Base-by-base conservation (phyloP, 2,113 vertebrate species). In the Chionis minor region DNA sequence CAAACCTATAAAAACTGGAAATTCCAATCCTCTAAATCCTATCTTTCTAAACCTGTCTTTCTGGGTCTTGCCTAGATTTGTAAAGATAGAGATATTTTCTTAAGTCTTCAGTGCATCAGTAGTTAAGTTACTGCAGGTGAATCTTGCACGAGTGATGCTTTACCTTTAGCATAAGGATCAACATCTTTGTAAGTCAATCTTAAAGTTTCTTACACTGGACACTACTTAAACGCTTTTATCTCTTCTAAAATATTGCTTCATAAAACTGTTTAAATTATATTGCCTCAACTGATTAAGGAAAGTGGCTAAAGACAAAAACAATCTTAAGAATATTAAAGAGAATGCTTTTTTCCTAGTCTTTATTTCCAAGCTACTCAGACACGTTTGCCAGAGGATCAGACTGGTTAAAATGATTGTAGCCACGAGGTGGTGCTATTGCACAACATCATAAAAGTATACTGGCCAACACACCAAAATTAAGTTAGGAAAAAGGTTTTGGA, bases 341-440 rank as follows among this genome's bases (percentile, higher is more conserved):
- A 79, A 69, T 47, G 4, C 2, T 58, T 77, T 91, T 58, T 13
- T 6, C 13, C 26, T 7, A 12, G 28, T 54, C 28, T 83, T 71
- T 45, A 42, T 40, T 88, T 54, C 28, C 26, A 35, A 45, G 35
- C 30, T 11, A 0, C n/a, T 54, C 13, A 45, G 28, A 6, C 2
- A 13, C 1, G 12, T 0, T 44, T 2, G 87, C 2, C 24, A 3
- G 11, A 77, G 47, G 11, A 33, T 1, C 21, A 7, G 38, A 9
- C 7, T 8, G 9, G 88, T 70, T 40, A 67, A 44, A 18, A 33
- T 8, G 0, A 1, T 3, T 22, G 13, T 2, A 6, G 24, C 88
- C 96, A 92, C 62, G 61, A 80, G 94, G 71, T 93, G 97, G 95
- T 72, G 92, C 67, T 49, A 12, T 94, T 94, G 89, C 49, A 79